A percentile compares a stretch with the other conserved stretches of the same genome.
Evolutionary conservation across 2,888 invertebrate genomes (phyloP).

Genomic region (Artemia sinica): DNA sequence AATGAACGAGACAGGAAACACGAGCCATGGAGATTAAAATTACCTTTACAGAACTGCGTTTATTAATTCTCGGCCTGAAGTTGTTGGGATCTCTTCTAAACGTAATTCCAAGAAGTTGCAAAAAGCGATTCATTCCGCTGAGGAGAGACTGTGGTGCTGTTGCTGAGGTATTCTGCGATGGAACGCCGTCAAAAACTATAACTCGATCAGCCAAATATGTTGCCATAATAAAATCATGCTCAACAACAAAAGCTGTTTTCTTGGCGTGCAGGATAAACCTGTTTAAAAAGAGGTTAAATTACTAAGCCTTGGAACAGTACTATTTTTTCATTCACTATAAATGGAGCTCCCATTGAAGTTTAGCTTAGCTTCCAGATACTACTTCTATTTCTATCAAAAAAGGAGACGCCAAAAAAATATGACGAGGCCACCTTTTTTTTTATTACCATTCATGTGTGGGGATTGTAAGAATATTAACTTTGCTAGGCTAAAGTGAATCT

Average conservation of each 20-base stretch:
- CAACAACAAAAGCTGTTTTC: slow-evolving; percentile 97
- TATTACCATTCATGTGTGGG: no score
- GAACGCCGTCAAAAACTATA: slow-evolving; percentile 89
- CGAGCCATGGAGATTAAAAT: no score
- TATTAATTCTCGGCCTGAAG: slow-evolving; percentile 94
- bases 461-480: no score
- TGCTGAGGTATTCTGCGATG: slow-evolving; percentile 73
- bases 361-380: no score
- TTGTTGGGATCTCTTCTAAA: slow-evolving; percentile 98
- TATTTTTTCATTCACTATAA: no score
- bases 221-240: slow-evolving; percentile 99
- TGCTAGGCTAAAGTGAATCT: no score
- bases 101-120: slow-evolving; percentile 85
- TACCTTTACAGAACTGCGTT: slow-evolving; percentile 83
- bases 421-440: no score
- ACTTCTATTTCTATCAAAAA: no score
- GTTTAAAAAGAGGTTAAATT: slow-evolving; percentile 27
- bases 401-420: no score
- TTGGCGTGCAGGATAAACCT: slow-evolving; percentile 93
- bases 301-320: no score
- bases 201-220: slow-evolving; percentile 96
- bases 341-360: no score
- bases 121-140: slow-evolving; percentile 94
- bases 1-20: no score
- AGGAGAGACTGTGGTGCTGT: slow-evolving; percentile 75